Base-by-base conservation (phyloP, 2,113 vertebrate genomes). In the Pseudorectes ferrugineus region DNA sequence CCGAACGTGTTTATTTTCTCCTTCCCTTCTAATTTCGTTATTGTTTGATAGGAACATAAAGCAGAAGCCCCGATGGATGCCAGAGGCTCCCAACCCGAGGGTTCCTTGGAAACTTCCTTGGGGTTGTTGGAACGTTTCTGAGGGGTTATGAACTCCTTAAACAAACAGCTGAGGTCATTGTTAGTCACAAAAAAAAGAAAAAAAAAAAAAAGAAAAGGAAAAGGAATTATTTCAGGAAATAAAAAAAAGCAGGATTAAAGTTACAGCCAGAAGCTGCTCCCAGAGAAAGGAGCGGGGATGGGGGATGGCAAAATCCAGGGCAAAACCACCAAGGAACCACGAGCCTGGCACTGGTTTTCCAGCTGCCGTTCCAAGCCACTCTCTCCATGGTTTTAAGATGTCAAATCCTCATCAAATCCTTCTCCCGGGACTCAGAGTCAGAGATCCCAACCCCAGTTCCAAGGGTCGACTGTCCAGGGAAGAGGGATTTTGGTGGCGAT, bases 131-230 rank as follows among this genome's bases (percentile, higher is more conserved):
- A 94, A 96, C 77, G 36, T 89, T 95, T 87, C 63, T 72, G 79
- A 29, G 36, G 96, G 98, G 97, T 97, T 97, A 84, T 95, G 97
- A 98, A 98, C 98, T 98, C 87, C 89, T 97, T 97, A 97, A 97
- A 95, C 97, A 98, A 98, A 97, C 94, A 97, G 83, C 81, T 97
- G 97, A 97, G 94, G 95, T 97, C 96, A 98, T 84, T 93, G 96
- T 79, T 88, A 95, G 91, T 87, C 33, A 14, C 55, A 12, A 40
- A 42, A 58, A n/a, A 49, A 38, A 38, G 38, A 11, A 13, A 28
- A 22, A 11, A 14, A 40, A 42, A 58, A 48, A 12, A 36, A 11
- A 16, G n/a, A 12, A 25, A 33, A 42, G 28, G 21, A 38, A 31
- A 21, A 9, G 2, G 4, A 67, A 84, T 42, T 31, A 71, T 78